These are phyloP conservation scores for Leucoraja ocellata DNA, from an alignment of 2,797 vertebrate genomes.

Conservation along the genomic window DNA sequence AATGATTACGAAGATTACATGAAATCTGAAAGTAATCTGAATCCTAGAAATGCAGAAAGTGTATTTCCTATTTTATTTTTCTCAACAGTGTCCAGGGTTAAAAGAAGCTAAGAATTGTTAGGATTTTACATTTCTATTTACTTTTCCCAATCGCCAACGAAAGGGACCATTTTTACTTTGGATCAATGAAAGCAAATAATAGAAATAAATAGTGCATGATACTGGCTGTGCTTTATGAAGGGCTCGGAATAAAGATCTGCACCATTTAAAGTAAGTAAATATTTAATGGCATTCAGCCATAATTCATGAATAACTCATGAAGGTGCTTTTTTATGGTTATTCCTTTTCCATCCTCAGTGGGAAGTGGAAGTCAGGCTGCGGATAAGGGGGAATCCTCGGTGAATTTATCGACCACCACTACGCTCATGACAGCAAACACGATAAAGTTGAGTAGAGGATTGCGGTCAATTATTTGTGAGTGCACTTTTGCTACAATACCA, in stretches of 20 bases:
- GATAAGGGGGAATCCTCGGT: background rate
- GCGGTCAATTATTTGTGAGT: background rate
- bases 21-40: too few relatives aligned
- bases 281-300: background rate
- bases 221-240: background rate
- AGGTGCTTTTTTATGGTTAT: background rate
- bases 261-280: slow-evolving; percentile 34
- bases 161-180: background rate
- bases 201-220: background rate
- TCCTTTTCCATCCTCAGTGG: background rate
- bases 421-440: background rate
- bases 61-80: background rate
- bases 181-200: background rate
- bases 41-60: background rate
- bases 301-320: slow-evolving; percentile 16
- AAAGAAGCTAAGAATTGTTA: background rate
- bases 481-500: background rate
- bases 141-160: background rate
- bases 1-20: background rate
- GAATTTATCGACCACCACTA: background rate
- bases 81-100: background rate
- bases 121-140: background rate
- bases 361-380: background rate
- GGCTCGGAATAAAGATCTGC: background rate
- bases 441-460: background rate